phyloP scores from a whole-genome alignment of 2,888 invertebrate species.

The Rosalia funebris region DNA sequence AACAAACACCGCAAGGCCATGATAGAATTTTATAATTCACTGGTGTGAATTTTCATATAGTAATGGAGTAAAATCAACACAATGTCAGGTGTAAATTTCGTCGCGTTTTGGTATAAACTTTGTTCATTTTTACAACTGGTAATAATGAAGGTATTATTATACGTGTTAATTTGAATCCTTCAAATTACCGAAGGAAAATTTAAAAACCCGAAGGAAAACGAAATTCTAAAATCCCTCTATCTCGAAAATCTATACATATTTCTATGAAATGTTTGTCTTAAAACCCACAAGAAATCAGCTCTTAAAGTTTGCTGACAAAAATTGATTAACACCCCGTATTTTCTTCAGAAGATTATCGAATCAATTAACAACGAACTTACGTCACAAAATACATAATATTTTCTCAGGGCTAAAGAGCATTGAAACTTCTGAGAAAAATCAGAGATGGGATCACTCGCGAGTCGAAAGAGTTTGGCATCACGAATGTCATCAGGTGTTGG shows the following conservation, averaged over 20 bases:
- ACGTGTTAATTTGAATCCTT: too few species aligned
- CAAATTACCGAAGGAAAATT: too few species aligned
- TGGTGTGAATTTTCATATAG: too few species aligned
- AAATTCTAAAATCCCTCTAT: background rate
- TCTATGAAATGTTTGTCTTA: background rate
- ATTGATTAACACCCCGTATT: background rate
- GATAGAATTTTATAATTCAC: too few species aligned
- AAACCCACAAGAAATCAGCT: background rate
- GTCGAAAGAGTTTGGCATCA: conserved; percentile 34
- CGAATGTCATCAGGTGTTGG: conserved; percentile 45
- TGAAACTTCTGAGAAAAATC: conserved; percentile 30
- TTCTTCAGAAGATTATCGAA: background rate
- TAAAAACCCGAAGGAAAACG: too few species aligned
- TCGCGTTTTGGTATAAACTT: background rate
- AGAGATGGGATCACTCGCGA: conserved; percentile 30
- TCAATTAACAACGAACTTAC: background rate
- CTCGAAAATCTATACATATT: background rate
- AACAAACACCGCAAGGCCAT: too few species aligned
- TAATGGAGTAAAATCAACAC: too few species aligned
- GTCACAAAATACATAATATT: background rate
- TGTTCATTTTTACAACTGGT: too few species aligned
- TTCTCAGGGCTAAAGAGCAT: background rate
- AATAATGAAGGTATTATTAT: too few species aligned
- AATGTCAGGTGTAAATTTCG: background rate
- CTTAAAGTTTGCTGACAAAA: background rate